A percentile compares a stretch with the other conserved stretches of the same genome.
Conservation (phyloP, 2,113 vertebrate genomes). For the Tragelaphus imberbis region DNA sequence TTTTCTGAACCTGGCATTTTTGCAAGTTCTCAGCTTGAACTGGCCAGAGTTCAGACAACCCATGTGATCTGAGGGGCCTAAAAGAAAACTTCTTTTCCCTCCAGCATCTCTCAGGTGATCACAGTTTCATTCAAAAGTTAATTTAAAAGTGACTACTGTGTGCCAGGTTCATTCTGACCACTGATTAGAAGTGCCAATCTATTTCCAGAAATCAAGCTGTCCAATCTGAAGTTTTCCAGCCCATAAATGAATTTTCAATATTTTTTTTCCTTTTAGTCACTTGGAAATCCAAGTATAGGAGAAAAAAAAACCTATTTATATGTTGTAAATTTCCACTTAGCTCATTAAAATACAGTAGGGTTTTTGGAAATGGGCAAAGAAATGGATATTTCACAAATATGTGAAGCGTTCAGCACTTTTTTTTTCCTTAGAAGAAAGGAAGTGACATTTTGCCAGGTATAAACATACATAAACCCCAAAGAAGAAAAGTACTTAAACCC, state of each 20-base stretch:
- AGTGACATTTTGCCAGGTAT: slow-evolving; percentile 32
- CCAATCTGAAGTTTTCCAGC: background rate
- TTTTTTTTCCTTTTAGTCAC: background rate
- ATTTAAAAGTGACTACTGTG: background rate
- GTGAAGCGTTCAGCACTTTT: slow-evolving; percentile 3
- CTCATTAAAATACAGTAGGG: slow-evolving; percentile 10
- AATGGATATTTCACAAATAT: slow-evolving; percentile 17
- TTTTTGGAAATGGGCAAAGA: background rate
- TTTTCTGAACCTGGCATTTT: background rate
- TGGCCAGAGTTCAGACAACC: background rate
- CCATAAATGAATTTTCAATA: background rate
- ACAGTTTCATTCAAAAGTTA: background rate
- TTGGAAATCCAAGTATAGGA: background rate
- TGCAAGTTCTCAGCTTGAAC: background rate
- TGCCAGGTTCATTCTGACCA: background rate
- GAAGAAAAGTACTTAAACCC: slow-evolving; percentile 45
- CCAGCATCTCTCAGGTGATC: background rate
- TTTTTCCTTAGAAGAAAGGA: slow-evolving; percentile 43
- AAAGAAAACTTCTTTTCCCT: background rate
- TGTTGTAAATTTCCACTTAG: slow-evolving; percentile 40
- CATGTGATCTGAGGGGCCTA: background rate
- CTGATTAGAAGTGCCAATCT: background rate
- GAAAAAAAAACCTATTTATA: background rate
- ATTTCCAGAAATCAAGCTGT: background rate
- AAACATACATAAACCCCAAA: slow-evolving; percentile 44